Evolutionary conservation across 2,113 vertebrate species (phyloP).

Genomic region (Pseudonaja textilis): DNA sequence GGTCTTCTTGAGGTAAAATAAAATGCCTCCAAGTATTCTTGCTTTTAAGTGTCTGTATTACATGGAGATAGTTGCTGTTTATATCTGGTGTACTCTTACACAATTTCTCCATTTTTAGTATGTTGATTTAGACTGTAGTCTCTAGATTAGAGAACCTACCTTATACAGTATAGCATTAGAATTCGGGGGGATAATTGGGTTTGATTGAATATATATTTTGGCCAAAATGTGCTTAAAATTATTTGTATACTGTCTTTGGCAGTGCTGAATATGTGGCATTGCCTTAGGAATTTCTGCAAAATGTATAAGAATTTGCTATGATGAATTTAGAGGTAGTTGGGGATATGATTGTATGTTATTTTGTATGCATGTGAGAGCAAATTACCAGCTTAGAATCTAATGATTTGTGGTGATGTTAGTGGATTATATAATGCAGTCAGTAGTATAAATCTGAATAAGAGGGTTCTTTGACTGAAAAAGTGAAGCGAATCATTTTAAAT

Average conservation of each 20-base stretch:
- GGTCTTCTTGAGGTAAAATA: neutral
- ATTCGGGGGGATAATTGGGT: neutral
- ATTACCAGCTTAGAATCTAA: neutral
- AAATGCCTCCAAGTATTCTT: neutral
- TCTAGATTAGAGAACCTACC: neutral
- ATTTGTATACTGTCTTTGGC: neutral
- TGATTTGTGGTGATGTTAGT: neutral
- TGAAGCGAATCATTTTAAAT: neutral
- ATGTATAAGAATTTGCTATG: neutral
- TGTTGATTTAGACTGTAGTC: neutral
- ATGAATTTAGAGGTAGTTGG: neutral
- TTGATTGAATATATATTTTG: neutral
- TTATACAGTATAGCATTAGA: neutral
- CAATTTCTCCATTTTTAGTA: neutral
- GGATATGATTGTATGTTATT: neutral
- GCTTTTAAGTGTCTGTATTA: neutral
- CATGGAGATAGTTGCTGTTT: neutral
- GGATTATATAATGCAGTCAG: neutral
- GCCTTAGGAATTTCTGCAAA: neutral
- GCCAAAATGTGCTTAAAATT: neutral
- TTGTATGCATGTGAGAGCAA: neutral
- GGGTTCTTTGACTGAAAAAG: neutral
- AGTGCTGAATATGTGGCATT: neutral
- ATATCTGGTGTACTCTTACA: neutral
- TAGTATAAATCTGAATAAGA: neutral